Base-by-base conservation (phyloP, 2,888 invertebrate genomes). In the Malacosoma neustria region DNA sequence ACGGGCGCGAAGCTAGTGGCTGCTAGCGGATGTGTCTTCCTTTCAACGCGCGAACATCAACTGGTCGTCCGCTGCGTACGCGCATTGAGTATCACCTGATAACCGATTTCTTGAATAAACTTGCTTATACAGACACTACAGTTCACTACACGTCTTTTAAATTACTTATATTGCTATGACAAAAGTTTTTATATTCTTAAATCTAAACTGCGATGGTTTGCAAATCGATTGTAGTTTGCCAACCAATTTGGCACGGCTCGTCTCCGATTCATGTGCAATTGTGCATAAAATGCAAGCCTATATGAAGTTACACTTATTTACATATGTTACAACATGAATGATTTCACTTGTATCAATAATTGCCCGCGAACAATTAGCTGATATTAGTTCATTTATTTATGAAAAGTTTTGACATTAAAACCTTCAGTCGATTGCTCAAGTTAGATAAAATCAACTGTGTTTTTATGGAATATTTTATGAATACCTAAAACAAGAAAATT, bases 41-140 rank as follows among this genome's bases (percentile, higher is more conserved):
- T 68, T 65, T 57, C 75, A 67, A 58, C 81, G 82, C 74, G 64
- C 82, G 74, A 72, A 55, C 82, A 82, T 84, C 82, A 81, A 84
- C 84, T 84, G 82, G 54, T 63, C 67, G 59, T 64, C 61, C 44
- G 54, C 46, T 42, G 61, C 64, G 69, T 64, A 49, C 57, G 68
- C 70, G 64, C 61, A 51, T 54, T 49, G 50, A 53, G 57, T 50
- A 54, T 50, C 59, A 62, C 43, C 63, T 77, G 81, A 84, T 82
- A 81, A 81, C 70, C 70, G 73, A 81, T 59, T 47, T 62, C 59
- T 51, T 56, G 63, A 68, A 70, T 72, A 71, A 71, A 59, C 62
- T 58, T 54, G 48, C 51, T 57, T 62, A 54, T 51, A 57, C 60
- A 61, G 54, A 62, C 61, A 62, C 63, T 59, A 51, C 61, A 52